Evolutionary conservation across 1,140 invertebrate species (phyloP).

Genomic region (Aleiodes sp.): DNA sequence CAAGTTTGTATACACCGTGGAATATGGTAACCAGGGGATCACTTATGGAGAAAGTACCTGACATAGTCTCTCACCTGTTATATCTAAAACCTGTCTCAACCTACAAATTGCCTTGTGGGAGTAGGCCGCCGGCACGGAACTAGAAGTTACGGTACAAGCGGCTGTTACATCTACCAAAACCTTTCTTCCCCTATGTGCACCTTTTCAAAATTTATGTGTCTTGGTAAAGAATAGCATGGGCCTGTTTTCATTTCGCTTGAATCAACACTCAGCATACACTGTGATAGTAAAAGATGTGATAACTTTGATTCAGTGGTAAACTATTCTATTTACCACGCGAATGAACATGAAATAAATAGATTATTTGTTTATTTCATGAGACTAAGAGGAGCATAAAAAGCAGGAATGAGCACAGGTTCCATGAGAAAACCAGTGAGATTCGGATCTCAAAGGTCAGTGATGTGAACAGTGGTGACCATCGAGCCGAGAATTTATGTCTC

Average conservation of each 20-base stretch:
- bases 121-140: conserved; percentile 37
- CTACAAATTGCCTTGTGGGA: conserved; percentile 46
- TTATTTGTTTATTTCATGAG: no score
- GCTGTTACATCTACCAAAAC: background rate
- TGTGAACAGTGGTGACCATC: conserved; percentile 15
- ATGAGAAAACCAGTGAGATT: no score
- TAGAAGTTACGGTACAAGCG: conserved; percentile 44
- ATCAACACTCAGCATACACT: background rate
- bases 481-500: conserved; percentile 37
- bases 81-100: background rate
- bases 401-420: no score
- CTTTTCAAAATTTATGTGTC: conserved; percentile 1
- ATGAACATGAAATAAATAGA: no score
- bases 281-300: no score
- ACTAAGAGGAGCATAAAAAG: no score
- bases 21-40: conserved; percentile 42
- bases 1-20: conserved; percentile 52
- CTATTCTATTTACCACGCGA: no score
- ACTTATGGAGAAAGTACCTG: conserved; percentile 46
- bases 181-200: background rate
- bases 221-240: background rate
- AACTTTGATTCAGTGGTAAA: background rate
- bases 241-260: background rate
- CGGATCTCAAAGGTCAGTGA: conserved; percentile 14
- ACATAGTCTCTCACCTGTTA: no score